Percentiles rank a stretch among this genome's conserved stretches.
Evolutionary conservation across 2,797 vertebrate genomes (phyloP).

Genomic region (Gymnopithys bicolor): DNA sequence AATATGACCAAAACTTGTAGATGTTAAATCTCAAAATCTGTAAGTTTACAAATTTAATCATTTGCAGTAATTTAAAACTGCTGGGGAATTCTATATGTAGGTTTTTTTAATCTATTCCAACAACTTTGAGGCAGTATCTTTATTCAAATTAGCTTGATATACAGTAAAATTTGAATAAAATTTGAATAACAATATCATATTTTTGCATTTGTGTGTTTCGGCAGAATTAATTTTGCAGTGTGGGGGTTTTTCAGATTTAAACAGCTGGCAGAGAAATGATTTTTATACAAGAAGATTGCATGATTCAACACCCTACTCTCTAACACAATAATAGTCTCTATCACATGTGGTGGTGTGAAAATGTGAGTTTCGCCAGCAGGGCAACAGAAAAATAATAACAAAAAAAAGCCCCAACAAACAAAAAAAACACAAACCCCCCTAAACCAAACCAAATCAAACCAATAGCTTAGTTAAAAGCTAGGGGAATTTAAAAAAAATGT

Average conservation of each 20-base stretch:
- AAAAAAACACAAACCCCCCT: neutral
- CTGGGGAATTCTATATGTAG: neutral
- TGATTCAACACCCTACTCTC: neutral
- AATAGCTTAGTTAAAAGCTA: neutral
- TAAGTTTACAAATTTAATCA: neutral
- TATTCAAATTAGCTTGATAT: neutral
- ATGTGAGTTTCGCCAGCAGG: neutral
- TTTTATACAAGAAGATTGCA: neutral
- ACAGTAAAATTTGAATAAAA: neutral
- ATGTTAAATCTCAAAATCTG: neutral
- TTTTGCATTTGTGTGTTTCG: neutral
- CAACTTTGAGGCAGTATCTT: neutral
- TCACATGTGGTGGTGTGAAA: neutral
- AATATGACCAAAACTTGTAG: neutral
- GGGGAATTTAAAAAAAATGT: accelerated
- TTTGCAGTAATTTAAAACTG: neutral
- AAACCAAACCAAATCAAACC: neutral
- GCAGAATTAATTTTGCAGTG: neutral
- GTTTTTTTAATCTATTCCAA: neutral
- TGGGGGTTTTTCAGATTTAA: neutral
- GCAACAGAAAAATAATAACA: neutral
- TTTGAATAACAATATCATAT: neutral
- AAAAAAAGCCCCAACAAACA: accelerated
- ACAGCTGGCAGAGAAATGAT: neutral
- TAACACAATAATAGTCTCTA: neutral